Evolutionary conservation across 2,888 invertebrate species (phyloP).

Genomic region (Oscheius sp.): DNA sequence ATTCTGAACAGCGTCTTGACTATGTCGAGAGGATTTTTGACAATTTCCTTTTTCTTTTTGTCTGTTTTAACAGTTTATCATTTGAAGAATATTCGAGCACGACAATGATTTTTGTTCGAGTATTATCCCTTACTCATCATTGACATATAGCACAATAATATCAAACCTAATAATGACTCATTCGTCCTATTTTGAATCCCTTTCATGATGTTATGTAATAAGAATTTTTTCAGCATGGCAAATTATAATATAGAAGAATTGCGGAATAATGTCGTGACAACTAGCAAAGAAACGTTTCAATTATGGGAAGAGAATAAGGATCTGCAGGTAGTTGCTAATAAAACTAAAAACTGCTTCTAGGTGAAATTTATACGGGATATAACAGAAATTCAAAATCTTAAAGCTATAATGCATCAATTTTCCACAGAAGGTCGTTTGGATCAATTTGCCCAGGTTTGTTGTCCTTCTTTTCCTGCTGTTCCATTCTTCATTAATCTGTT

Average conservation of each 20-base stretch:
- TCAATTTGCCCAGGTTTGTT: conserved; percentile 48
- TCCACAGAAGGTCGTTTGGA: conserved; percentile 58
- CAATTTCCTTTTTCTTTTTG: not conserved
- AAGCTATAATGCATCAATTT: conserved; percentile 60
- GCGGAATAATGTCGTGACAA: conserved; percentile 9
- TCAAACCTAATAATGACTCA: not conserved
- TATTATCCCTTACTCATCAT: too few species aligned
- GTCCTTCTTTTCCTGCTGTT: not conserved
- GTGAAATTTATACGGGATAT: conserved; percentile 68
- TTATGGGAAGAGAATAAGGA: conserved; percentile 70
- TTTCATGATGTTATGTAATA: not conserved
- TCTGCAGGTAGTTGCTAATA: conserved; percentile 42
- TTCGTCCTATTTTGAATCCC: not conserved
- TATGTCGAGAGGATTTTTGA: not conserved
- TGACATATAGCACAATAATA: not conserved
- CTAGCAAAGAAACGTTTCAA: conserved; percentile 60
- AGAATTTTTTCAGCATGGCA: conserved; percentile 11
- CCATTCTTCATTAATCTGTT: not conserved
- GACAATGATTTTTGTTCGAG: not conserved
- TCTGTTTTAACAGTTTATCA: not conserved
- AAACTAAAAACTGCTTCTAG: too few species aligned
- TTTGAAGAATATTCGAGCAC: not conserved
- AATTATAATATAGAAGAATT: conserved; percentile 19
- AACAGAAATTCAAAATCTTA: conserved; percentile 67
- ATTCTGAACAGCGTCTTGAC: conserved; percentile 6